phyloP scores from a whole-genome alignment of 2,797 vertebrate genomes.

The Sebastes umbrosus region DNA sequence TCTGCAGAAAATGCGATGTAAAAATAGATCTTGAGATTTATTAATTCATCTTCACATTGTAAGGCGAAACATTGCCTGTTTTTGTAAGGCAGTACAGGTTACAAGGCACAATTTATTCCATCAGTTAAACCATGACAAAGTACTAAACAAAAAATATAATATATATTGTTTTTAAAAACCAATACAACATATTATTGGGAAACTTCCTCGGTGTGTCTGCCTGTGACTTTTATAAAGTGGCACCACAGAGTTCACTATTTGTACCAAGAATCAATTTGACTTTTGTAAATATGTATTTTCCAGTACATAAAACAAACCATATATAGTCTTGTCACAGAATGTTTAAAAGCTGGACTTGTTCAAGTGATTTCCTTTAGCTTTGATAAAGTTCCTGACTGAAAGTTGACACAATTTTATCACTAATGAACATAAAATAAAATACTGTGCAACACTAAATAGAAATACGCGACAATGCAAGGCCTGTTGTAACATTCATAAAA shows the following conservation, averaged over 20 bases:
- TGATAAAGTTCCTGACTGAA: conserved; percentile 34
- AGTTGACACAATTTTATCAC: conserved; percentile 34
- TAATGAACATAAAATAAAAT: conserved; percentile 64
- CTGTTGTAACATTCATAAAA: conserved; percentile 83
- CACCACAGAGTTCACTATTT: conserved; percentile 33
- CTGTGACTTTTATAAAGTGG: conserved; percentile 61
- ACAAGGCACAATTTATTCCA: conserved; percentile 75
- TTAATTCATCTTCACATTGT: conserved; percentile 82
- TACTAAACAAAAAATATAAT: conserved; percentile 75
- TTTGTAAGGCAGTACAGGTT: conserved; percentile 78
- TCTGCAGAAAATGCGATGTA: conserved; percentile 65
- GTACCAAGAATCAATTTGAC: conserved; percentile 22
- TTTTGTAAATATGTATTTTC: conserved; percentile 29
- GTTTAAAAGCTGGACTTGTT: conserved; percentile 25
- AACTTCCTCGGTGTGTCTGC: conserved; percentile 47
- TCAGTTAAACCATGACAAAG: conserved; percentile 65
- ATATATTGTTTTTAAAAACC: conserved; percentile 53
- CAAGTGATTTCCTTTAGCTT: conserved; percentile 42
- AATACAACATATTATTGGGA: conserved; percentile 50
- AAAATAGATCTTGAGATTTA: conserved; percentile 86
- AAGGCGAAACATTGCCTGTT: conserved; percentile 69
- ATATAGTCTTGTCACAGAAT: conserved; percentile 22
- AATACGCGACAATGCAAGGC: conserved; percentile 65
- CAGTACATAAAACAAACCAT: conserved; percentile 48
- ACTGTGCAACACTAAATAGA: conserved; percentile 70